Base-by-base conservation (phyloP, 2,113 vertebrate species). In the Vimba vimba region DNA sequence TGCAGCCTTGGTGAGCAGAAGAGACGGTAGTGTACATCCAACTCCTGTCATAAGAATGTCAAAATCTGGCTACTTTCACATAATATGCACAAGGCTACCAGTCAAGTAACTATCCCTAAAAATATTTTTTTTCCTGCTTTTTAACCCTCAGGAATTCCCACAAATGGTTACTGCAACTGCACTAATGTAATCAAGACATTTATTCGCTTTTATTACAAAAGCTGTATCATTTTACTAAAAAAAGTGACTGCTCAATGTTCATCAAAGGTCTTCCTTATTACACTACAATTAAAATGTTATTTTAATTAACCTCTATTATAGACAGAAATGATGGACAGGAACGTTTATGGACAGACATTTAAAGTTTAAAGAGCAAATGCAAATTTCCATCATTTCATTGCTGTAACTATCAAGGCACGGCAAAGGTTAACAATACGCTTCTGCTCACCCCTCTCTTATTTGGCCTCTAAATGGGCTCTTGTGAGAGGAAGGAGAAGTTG, bases 401-500 rank as follows among this genome's bases (percentile, higher is more conserved):
- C 77, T 60, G 82, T 57, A 30, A 82, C 75, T 25, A 77, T 77
- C 33, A 83, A 79, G 79, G 74, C 74, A 68, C 45, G 78, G 83
- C 79, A 84, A 92, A 94, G 93, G 94, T 94, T 94, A 94, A 94
- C 79, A 88, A 85, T 60, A 88, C 62, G 79, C 86, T 82, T 88
- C 87, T 69, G 79, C 74, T 66, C 87, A 69, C 45, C 66, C 79
- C 80, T 83, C 84, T 89, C 25, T 86, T 82, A 86, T 86, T 60
- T 83, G 88, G 86, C 82, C 89, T 88, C 90, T 89, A 86, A 93
- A 91, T 86, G 89, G 90, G 90, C 91, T 94, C 91, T 94, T 90
- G 82, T 92, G 89, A 93, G 90, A 93, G 93, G 93, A 94, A 92
- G 90, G 88, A 93, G 92, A 93, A 93, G 92, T 92, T 92, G 91